phyloP scores from a whole-genome alignment of 2,113 vertebrate genomes.

The Vanacampus margaritifer region DNA sequence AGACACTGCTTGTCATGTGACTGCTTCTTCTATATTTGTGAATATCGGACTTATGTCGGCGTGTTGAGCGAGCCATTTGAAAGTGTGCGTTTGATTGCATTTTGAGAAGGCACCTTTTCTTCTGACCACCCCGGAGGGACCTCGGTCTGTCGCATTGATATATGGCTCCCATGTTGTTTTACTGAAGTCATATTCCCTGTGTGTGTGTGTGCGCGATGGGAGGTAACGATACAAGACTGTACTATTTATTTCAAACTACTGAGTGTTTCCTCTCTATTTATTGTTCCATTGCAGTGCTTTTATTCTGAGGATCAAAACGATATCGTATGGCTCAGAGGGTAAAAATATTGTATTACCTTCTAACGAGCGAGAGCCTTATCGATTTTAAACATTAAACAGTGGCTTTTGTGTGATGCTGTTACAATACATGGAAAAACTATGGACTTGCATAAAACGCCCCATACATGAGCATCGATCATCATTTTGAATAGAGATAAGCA shows the following conservation, averaged over 20 bases:
- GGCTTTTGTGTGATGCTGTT: constrained; percentile 13
- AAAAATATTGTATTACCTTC: constrained; percentile 41
- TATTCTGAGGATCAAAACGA: constrained; percentile 31
- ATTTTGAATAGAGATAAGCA: constrained; percentile 42
- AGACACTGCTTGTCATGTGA: constrained; percentile 30
- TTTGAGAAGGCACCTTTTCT: neutral
- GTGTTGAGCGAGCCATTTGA: constrained; percentile 27
- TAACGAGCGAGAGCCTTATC: constrained; percentile 21
- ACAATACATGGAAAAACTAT: constrained; percentile 4
- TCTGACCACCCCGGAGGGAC: constrained; percentile 52
- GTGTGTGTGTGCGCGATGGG: constrained; percentile 5
- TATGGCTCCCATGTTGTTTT: constrained; percentile 40
- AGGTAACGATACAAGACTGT: constrained; percentile 41
- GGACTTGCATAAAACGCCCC: constrained; percentile 25
- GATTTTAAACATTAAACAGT: constrained; percentile 7
- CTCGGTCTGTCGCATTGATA: constrained; percentile 48
- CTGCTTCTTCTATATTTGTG: constrained; percentile 18
- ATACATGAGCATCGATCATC: constrained; percentile 8
- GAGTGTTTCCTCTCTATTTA: constrained; percentile 59
- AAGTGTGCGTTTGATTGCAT: neutral
- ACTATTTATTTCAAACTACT: constrained; percentile 59
- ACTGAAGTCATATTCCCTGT: constrained; percentile 26
- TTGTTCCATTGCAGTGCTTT: constrained; percentile 49
- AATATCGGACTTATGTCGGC: neutral
- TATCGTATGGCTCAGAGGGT: constrained; percentile 26